Evolutionary conservation across 2,113 vertebrate genomes (phyloP), one percentile per base, ranked within the genome.

Genomic region (Cettia cetti): DNA sequence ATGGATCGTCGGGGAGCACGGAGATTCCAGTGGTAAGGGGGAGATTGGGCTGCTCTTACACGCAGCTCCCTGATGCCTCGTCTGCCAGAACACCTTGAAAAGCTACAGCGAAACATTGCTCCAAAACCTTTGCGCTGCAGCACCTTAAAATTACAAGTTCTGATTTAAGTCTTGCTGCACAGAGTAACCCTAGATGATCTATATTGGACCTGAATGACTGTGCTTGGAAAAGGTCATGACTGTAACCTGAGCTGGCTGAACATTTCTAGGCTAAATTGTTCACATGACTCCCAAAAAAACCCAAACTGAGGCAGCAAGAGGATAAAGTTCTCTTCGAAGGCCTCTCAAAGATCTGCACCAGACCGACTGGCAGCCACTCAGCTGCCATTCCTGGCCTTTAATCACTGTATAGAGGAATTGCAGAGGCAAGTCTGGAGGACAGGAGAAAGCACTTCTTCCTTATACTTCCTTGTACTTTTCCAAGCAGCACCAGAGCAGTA

Each of bases 11-110:
- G 99, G 99, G 65, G 99, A 99, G 93, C 99, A 99, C 0, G 99
- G 99, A 82, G 99, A 99, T 96, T 99, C 99, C 31, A 99, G 99
- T 42, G 99, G 99, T 99, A 97, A 98, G 98, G n/a, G 8, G 21
- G 27, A 59, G 52, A 37, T 10, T 1, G 12, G 35, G 4, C 21
- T 69, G 50, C 35, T 33, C 11, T 64, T 30, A 69, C 9, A 53
- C 15, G 11, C 1, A 50, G 16, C 6, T 45, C 30, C 27, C 37
- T 42, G 20, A 23, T 24, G 8, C 7, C 50, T 70, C 14, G 11
- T 61, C 85, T 70, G 47, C 59, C 63, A 66, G 45, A 54, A 27
- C 10, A 28, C 10, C 12, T 60, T 10, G 6, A 40, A 64, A 69
- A 66, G 33, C 47, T 75, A 30, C 39, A 83, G 68, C 44, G 54